A percentile compares a stretch with the other conserved stretches of the same genome.
Evolutionary conservation across 1,140 invertebrate genomes (phyloP).

Genomic region (Trachymyrmex cornetzi): DNA sequence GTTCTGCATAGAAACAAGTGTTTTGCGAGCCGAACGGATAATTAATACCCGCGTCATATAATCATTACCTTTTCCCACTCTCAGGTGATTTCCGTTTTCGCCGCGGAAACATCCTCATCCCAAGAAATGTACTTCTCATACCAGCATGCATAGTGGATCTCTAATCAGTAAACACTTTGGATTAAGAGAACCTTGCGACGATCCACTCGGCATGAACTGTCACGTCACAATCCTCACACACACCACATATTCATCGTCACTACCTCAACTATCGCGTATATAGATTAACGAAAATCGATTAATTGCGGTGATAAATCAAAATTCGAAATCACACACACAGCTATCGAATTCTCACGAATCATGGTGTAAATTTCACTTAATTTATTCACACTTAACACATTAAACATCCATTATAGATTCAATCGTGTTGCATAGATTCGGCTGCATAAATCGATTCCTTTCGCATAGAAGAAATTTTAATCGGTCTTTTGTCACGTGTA

Average conservation of each 20-base stretch:
- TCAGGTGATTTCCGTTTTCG: slow-evolving; percentile 70
- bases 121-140: slow-evolving; percentile 82
- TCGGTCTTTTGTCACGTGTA: slow-evolving; percentile 3
- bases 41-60: slow-evolving; percentile 38
- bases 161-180: not conserved
- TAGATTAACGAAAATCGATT: not conserved
- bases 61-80: slow-evolving; percentile 83
- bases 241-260: slow-evolving; percentile 18
- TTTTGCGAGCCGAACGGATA: not conserved
- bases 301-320: not conserved
- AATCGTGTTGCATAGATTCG: not conserved
- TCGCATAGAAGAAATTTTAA: not conserved
- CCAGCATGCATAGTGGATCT: slow-evolving; percentile 80
- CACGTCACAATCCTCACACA: not conserved
- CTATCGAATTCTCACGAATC: not conserved
- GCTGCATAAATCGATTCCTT: not conserved
- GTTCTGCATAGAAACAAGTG: not conserved
- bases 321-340: not conserved
- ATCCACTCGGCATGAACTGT: not conserved
- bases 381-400: slow-evolving; percentile 30
- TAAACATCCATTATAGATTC: not conserved
- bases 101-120: slow-evolving; percentile 64
- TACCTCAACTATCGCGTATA: not conserved
- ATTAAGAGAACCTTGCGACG: not conserved
- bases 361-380: slow-evolving; percentile 26